Evolutionary conservation across 2,113 vertebrate genomes (phyloP), one percentile per base, ranked within the genome.

Genomic region (Acanthisitta chloris): DNA sequence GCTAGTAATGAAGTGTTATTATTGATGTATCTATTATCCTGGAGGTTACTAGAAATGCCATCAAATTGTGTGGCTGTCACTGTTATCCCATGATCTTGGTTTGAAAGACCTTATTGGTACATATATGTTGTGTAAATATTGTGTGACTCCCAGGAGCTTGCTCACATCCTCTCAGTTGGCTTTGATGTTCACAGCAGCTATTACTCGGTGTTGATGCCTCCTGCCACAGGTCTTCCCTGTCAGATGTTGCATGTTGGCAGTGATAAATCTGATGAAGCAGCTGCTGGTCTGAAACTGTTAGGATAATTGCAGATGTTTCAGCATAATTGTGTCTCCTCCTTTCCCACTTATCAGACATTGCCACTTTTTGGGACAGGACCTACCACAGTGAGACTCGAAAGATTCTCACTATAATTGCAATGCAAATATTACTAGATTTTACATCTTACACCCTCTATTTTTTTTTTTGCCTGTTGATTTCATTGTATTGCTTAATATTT

Each of bases 271-370:
- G 85, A 25, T 83, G 40, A 77, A 54, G 71, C 78, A 89, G 31
- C 48, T 93, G 61, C 72, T 89, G 12, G 46, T 65, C 84, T 94
- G 66, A 79, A 81, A 94, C 71, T 76, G 81, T 89, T 91, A 79
- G 1, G 59, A 45, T 77, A 92, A 93, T 90, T 93, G 38, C 55
- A 59, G 48, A 40, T 51, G 25, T 83, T 93, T 83, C 64, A 71
- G 43, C 9, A 14, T 78, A 58, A 59, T 71, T 62, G 36, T 76
- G 28, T 58, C 52, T 69, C 34, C 46, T 82, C 43, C 57, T 58
- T 73, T 90, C 33, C 77, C 28, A 36, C 43, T 88, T 77, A 34
- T 1, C 70, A 45, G 38, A 42, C 34, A 28, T 66, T 49, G 40
- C 10, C 26, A 36, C n/a, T 25, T 89, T 51, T 73, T 43, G 69